Evolutionary conservation across 2,888 invertebrate genomes (phyloP), one percentile per base, ranked within the genome.

Genomic region (Brenthis hecate): DNA sequence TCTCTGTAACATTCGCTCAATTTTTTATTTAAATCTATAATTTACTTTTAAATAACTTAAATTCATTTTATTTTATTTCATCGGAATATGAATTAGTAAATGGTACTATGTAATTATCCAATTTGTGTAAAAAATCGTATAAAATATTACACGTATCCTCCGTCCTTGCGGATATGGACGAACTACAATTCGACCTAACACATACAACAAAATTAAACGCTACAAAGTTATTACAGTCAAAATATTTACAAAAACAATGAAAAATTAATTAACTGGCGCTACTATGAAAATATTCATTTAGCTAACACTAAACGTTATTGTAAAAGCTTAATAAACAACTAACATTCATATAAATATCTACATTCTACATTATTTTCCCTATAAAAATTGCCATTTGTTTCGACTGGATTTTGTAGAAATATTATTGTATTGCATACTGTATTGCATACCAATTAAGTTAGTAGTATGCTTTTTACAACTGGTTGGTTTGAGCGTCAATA

Each of bases 311-410:
- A 81, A 84, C 78, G 77, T 78, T 83, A 77, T 66, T 74, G 76
- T 81, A 82, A 81, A 87, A 88, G 87, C 87, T 70, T 70, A 72
- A 84, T 82, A 85, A 87, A 89, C 86, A 82, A 84, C 90, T 89
- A 90, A 89, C 89, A 89, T 87, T 89, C 75, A 89, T 88, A 87
- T 88, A 89, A 82, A 84, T 84, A 87, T 79, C 88, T 90, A 90
- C 87, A 88, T 84, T 89, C 87, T 88, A 87, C 82, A 79, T 78
- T 78, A 75, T 77, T 79, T 71, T 68, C 56, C 67, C 67, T 69
- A 69, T 70, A 73, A 69, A 55, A 63, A 43, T 43, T 54, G 53
- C 47, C 16, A 50, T 16, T 54, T 51, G 28, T 48, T 53, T 43
- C 8, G 62, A 62, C 51, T 54, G 43, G 51, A 43, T 5, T 43